phyloP scores from a whole-genome alignment of 2,888 invertebrate species.

The Argyra leucocephala region DNA sequence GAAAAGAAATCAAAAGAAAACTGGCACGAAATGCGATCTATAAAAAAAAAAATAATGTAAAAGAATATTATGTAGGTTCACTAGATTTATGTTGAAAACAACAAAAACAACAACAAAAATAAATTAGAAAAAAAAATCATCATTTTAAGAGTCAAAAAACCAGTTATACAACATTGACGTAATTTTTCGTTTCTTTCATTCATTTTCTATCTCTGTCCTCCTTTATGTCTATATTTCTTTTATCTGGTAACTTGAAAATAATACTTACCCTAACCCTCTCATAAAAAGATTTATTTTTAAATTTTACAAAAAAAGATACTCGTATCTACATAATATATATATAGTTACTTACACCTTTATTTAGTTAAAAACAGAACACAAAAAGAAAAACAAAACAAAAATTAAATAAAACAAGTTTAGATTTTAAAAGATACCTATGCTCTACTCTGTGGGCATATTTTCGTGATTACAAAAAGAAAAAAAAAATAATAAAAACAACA shows the following conservation, averaged over 20 bases:
- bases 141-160: background rate
- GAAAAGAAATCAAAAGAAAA: background rate
- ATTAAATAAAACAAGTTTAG: background rate
- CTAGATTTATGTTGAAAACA: background rate
- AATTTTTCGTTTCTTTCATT: background rate
- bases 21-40: background rate
- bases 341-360: background rate
- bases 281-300: background rate
- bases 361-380: too few relatives aligned
- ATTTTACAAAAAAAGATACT: background rate
- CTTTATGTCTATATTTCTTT: background rate
- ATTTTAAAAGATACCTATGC: background rate
- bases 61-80: background rate
- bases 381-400: too few relatives aligned
- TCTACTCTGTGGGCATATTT: background rate
- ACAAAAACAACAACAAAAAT: background rate
- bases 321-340: background rate
- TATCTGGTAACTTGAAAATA: background rate
- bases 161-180: slow-evolving; percentile 10
- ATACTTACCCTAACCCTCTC: background rate
- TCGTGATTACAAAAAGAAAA: background rate
- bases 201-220: background rate
- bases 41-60: slow-evolving; percentile 6
- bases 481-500: background rate
- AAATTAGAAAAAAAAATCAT: background rate